Evolutionary conservation across 2,797 vertebrate species (phyloP).

Genomic region (Trachops cirrhosus): DNA sequence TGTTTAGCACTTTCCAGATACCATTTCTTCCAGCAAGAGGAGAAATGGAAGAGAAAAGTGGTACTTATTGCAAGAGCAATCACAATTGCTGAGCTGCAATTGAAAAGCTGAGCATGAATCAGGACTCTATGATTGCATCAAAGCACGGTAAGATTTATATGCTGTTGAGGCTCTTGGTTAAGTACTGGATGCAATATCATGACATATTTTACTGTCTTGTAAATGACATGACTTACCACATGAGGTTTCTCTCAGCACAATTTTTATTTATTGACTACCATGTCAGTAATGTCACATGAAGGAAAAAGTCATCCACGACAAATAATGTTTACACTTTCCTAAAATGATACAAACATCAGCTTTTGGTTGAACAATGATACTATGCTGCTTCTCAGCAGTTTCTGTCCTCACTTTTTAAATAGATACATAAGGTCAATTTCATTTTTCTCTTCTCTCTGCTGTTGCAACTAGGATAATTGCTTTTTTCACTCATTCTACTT

Average conservation of each 20-base stretch:
- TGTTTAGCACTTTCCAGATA: slow-evolving; percentile 74
- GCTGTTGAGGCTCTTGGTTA: slow-evolving; percentile 58
- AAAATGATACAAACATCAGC: slow-evolving; percentile 55
- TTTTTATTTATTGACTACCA: slow-evolving; percentile 80
- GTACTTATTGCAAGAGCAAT: slow-evolving; percentile 64
- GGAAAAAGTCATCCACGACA: slow-evolving; percentile 64
- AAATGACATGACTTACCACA: slow-evolving; percentile 58
- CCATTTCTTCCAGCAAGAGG: slow-evolving; percentile 37
- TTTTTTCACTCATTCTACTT: slow-evolving; percentile 6
- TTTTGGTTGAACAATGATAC: slow-evolving; percentile 31
- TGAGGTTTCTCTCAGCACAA: slow-evolving; percentile 62
- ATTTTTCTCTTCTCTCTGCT: background rate
- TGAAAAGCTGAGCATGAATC: slow-evolving; percentile 66
- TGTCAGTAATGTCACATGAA: slow-evolving; percentile 76
- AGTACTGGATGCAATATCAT: slow-evolving; percentile 50
- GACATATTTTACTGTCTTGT: slow-evolving; percentile 73
- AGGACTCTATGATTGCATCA: slow-evolving; percentile 67
- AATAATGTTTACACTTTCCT: slow-evolving; percentile 75
- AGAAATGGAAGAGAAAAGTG: slow-evolving; percentile 54
- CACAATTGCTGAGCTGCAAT: slow-evolving; percentile 59
- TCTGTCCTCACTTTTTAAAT: slow-evolving; percentile 69
- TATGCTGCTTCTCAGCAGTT: slow-evolving; percentile 64
- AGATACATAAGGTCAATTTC: slow-evolving; percentile 7
- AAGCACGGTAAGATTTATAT: slow-evolving; percentile 69
- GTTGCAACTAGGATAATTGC: background rate